A percentile compares a stretch with the other conserved stretches of the same genome.
Evolutionary conservation across 2,888 invertebrate species (phyloP).

Genomic region (Galerucella pusilla): DNA sequence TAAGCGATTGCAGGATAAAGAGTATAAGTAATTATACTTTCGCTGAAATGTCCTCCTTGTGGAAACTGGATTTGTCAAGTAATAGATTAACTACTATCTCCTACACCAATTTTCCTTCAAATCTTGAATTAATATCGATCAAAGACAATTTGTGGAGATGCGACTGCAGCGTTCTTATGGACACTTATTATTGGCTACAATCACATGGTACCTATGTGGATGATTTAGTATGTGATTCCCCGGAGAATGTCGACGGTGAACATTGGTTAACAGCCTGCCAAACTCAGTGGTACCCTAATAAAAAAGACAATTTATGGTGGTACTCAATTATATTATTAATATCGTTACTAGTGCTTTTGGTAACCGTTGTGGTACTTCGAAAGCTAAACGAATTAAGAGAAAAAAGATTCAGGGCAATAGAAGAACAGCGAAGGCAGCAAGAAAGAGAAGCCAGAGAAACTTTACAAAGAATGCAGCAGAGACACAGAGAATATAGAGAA

Average conservation of each 20-base stretch:
- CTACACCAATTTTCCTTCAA: slow-evolving; percentile 71
- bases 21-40: slow-evolving; percentile 74
- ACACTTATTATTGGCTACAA: slow-evolving; percentile 72
- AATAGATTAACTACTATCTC: slow-evolving; percentile 77
- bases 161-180: slow-evolving; percentile 73
- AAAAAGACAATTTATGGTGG: slow-evolving; percentile 67
- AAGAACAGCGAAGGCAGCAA: slow-evolving; percentile 70
- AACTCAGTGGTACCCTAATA: slow-evolving; percentile 68
- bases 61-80: slow-evolving; percentile 73
- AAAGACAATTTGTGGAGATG: slow-evolving; percentile 84
- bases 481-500: slow-evolving; percentile 60
- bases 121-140: slow-evolving; percentile 42
- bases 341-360: slow-evolving; percentile 68
- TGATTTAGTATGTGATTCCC: slow-evolving; percentile 74
- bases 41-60: slow-evolving; percentile 70
- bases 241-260: slow-evolving; percentile 71
- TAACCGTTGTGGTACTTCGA: slow-evolving; percentile 69
- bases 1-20: slow-evolving; percentile 72
- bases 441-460: slow-evolving; percentile 67
- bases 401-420: slow-evolving; percentile 60
- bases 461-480: slow-evolving; percentile 65
- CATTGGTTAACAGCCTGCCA: slow-evolving; percentile 78
- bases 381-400: slow-evolving; percentile 69
- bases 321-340: slow-evolving; percentile 70
- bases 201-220: slow-evolving; percentile 65